Evolutionary conservation across 2,888 invertebrate genomes (phyloP).

Genomic region (Synergus laeviventris): DNA sequence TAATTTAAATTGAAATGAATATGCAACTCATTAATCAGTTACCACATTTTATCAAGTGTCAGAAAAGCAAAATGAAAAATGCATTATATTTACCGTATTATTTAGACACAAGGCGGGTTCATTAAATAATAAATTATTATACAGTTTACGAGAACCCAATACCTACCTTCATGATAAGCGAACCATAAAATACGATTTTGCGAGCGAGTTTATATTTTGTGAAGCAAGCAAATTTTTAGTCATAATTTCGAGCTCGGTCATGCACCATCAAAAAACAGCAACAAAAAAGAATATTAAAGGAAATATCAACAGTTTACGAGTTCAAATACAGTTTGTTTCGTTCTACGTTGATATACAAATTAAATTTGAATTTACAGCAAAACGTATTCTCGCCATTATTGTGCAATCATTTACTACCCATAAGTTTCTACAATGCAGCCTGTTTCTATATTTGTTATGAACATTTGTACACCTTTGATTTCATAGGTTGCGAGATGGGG

Average conservation of each 20-base stretch:
- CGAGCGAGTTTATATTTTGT: conserved; percentile 29
- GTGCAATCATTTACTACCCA: neutral
- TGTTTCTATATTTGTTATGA: neutral
- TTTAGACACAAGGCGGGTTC: neutral
- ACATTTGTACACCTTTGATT: neutral
- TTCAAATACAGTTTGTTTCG: neutral
- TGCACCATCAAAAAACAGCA: conserved; percentile 11
- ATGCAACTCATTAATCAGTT: neutral
- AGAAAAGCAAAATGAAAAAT: neutral
- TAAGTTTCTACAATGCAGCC: neutral
- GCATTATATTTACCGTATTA: neutral
- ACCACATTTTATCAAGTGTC: neutral
- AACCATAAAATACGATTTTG: conserved; percentile 26
- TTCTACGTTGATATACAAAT: neutral
- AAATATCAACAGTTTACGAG: conserved; percentile 36
- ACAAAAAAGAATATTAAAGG: conserved; percentile 30
- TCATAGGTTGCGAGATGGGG: conserved; percentile 83
- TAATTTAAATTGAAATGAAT: neutral
- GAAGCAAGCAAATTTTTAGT: conserved; percentile 29
- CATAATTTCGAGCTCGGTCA: conserved; percentile 28
- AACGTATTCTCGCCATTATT: neutral
- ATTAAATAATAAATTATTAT: conserved; percentile 20
- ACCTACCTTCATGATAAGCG: conserved; percentile 22
- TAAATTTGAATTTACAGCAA: neutral
- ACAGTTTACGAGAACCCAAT: neutral